These are phyloP conservation scores for Corythoichthys haematopterus DNA, from an alignment of 2,113 vertebrate genomes.

Conservation along the genomic window DNA sequence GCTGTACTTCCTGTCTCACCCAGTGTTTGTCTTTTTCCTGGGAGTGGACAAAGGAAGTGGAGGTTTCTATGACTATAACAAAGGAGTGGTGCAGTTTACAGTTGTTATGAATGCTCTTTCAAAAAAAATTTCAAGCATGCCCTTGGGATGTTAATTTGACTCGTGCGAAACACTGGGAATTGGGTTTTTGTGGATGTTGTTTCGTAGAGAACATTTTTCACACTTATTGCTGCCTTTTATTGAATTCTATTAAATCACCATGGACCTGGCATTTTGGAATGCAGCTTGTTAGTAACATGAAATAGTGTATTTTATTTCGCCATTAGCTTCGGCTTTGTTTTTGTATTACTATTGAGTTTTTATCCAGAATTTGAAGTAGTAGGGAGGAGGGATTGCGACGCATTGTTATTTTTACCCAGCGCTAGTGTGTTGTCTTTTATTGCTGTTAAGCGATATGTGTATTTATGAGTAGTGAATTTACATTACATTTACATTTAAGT, in stretches of 20 bases:
- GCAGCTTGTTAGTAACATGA: not conserved
- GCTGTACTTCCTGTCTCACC: slow-evolving; percentile 64
- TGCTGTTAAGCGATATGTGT: too few species aligned
- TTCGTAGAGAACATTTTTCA: not conserved
- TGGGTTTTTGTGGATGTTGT: not conserved
- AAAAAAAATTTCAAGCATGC: slow-evolving; percentile 1
- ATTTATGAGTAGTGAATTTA: too few species aligned
- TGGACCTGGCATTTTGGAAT: slow-evolving; percentile 24
- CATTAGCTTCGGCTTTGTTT: not conserved
- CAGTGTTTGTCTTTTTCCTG: slow-evolving; percentile 63
- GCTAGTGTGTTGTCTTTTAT: too few species aligned
- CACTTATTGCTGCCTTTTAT: slow-evolving; percentile 14
- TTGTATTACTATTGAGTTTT: not conserved
- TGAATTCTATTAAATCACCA: slow-evolving; percentile 7
- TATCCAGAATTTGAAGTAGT: too few species aligned
- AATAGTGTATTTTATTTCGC: not conserved
- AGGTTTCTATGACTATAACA: slow-evolving; percentile 53
- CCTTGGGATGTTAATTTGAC: not conserved
- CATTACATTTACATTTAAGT: too few species aligned
- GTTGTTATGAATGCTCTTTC: slow-evolving; percentile 29
- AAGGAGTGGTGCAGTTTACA: slow-evolving; percentile 58
- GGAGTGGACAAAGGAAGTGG: slow-evolving; percentile 69
- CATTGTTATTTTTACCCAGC: too few species aligned
- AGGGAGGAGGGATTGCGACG: too few species aligned
- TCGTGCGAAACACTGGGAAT: not conserved